Base-by-base conservation (phyloP, 2,113 vertebrate species). In the Lycaon pictus region DNA sequence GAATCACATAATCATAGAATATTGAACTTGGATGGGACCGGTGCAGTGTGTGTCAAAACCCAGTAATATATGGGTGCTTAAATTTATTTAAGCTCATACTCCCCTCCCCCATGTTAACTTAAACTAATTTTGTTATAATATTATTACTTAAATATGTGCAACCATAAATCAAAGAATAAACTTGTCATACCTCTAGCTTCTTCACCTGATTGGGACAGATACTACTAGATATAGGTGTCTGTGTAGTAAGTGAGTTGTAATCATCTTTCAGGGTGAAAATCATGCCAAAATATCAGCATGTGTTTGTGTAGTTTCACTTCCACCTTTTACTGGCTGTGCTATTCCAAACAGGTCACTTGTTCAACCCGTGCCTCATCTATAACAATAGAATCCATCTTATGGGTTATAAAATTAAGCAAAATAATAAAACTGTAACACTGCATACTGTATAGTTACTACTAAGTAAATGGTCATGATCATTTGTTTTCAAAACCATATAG, bases 401-500 rank as follows among this genome's bases (percentile, higher is more conserved):
- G 19, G 11, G 8, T 3, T 35, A 1, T 58, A 32, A 32, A 27
- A 58, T 63, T 43, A 76, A 55, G 23, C 35, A 53, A 37, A 96
- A 17, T 32, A 55, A 27, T 16, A 62, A 15, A 63, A 13, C 27
- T 19, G 23, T 23, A 81, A 83, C 20, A 15, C 10, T 19, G 13
- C 5, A 16, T 8, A 25, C 17, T 17, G 11, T 79, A 60, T 4
- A 83, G 10, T 43, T 8, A 51, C 48, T 55, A 13, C 19, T 94
- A 27, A 53, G 72, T 53, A 48, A 19, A 23, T 62, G 60, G 37
- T 43, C 48, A 17, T 80, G 37, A 7, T 35, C 12, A 12, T 11
- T 91, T 43, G 15, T 90, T 55, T 92, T 79, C 51, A 77, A 96
- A 97, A 96, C 67, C 29, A 90, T 3, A 23, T 72, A 89, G 53